Conservation (phyloP, 2,113 vertebrate species). For the Ammodramus savannarum region DNA sequence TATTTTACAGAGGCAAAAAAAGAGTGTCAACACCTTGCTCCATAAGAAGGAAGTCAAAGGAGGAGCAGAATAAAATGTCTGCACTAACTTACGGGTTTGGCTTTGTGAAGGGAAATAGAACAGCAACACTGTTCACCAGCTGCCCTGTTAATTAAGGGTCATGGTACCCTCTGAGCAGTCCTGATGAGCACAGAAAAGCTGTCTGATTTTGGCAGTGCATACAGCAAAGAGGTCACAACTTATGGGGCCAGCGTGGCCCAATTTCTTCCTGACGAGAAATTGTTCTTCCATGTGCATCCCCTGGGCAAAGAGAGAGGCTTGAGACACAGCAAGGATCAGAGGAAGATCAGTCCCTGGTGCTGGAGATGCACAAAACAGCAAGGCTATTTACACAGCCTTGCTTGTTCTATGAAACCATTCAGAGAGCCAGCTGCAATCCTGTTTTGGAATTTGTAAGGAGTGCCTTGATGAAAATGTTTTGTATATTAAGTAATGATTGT, state of each 20-base stretch:
- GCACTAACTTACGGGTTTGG: not conserved
- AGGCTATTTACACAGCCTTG: not conserved
- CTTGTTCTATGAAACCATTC: not conserved
- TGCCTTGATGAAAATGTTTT: not conserved
- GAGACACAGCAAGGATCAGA: not conserved
- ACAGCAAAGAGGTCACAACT: not conserved
- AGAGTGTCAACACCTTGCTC: not conserved
- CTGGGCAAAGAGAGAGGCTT: not conserved
- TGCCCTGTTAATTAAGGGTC: constrained; percentile 7
- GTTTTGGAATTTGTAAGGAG: not conserved
- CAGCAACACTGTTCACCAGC: not conserved
- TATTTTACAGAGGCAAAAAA: not conserved
- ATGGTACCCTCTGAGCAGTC: not conserved
- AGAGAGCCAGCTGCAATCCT: not conserved
- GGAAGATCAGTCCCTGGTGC: not conserved
- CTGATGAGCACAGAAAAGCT: not conserved
- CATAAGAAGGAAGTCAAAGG: not conserved
- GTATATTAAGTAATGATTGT: not conserved
- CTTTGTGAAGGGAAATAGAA: not conserved
- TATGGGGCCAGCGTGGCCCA: not conserved
- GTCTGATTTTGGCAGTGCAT: not conserved
- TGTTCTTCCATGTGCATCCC: not conserved
- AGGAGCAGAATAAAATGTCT: not conserved
- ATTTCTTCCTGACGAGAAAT: not conserved
- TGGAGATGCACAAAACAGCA: not conserved